Evolutionary conservation across 2,113 vertebrate genomes (phyloP), one percentile per base, ranked within the genome.

Genomic region (Rhizomys pruinosus): DNA sequence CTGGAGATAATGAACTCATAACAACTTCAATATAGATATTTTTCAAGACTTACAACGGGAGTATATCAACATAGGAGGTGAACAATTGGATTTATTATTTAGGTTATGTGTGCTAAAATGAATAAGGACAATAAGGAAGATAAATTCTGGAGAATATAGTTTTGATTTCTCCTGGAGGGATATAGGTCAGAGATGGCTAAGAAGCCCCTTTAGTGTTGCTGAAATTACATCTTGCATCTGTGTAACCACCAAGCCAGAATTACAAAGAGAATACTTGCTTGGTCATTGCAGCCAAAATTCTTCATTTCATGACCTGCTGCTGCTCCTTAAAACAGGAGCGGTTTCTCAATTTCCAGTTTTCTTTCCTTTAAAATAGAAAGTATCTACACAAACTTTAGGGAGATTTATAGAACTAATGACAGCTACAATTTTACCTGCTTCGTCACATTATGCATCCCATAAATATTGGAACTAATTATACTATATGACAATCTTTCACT

Each of bases 341-440:
- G 3, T 84, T 80, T 81, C 42, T 76, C 68, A 93, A 66, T 12
- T 17, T 52, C 78, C 90, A 42, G 44, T 78, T 74, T 84, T 8
- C 57, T 72, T 87, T n/a, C 19, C 57, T 92, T 32, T 63, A 25
- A 68, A 94, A 93, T 87, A 76, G n/a, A 93, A 85, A 81, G 8
- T 34, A 82, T 81, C 27, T 94, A 3, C 55, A 78, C 39, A 71
- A 72, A 74, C 19, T 7, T 89, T 32, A 82, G 29, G n/a, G 68
- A 47, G 25, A 44, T 59, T 88, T 44, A 63, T 15, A 69, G 57
- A 96, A 3, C 25, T 87, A 74, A 77, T 69, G 32, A 39, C 23
- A 80, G 22, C 37, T 47, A n/a, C 11, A 92, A 76, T 5, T 34
- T 7, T 13, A 7, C 23, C 55, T 89, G n/a, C 39, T 59, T 92